Conservation (phyloP, 2,797 vertebrate species). For the Apogon talboti region DNA sequence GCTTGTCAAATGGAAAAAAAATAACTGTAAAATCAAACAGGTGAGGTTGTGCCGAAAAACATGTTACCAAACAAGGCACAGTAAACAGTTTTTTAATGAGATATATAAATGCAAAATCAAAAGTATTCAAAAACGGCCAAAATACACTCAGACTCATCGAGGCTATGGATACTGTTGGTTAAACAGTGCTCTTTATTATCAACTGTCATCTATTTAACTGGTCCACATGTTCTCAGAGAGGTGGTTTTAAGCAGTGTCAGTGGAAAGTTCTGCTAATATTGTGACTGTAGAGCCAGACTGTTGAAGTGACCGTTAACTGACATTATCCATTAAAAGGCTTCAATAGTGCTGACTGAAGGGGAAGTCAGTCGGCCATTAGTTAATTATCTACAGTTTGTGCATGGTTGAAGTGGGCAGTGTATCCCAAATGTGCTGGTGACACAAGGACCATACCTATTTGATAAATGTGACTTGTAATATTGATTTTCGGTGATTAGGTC, state of each 20-base stretch:
- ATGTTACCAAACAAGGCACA: no score
- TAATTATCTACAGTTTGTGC: slow-evolving; percentile 60
- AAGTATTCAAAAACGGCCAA: no score
- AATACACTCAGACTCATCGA: no score
- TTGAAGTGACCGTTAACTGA: slow-evolving; percentile 41
- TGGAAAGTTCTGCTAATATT: slow-evolving; percentile 24
- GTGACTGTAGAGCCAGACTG: slow-evolving; percentile 31
- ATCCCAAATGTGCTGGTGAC: slow-evolving; percentile 17
- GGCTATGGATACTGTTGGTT: no score
- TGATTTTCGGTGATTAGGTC: slow-evolving; percentile 12
- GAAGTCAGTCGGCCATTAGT: slow-evolving; percentile 48
- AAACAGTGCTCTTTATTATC: background rate
- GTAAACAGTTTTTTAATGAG: no score
- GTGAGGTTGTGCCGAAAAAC: no score
- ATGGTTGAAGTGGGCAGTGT: slow-evolving; percentile 11
- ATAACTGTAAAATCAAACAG: no score
- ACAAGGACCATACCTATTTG: slow-evolving; percentile 13
- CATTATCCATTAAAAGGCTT: slow-evolving; percentile 31
- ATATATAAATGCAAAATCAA: no score
- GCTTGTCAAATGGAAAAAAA: no score
- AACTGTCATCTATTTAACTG: background rate
- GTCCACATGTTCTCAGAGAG: background rate
- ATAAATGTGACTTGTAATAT: background rate
- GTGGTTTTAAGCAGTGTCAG: background rate
- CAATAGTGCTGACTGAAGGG: background rate